These are phyloP conservation scores for Philonicus albiceps DNA, from an alignment of 2,888 invertebrate genomes.

Conservation along the genomic window DNA sequence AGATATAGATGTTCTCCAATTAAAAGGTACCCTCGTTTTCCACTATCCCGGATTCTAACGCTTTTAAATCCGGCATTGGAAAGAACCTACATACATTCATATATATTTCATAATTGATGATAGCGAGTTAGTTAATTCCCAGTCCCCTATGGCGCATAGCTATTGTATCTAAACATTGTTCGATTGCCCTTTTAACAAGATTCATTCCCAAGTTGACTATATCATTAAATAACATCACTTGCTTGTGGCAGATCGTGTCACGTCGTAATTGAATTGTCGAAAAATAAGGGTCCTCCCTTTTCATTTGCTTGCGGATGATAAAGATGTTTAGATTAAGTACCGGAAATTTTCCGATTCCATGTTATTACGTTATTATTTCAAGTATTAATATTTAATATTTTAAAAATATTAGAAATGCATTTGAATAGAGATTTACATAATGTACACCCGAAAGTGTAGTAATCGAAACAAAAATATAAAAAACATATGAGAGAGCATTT, in stretches of 20 bases:
- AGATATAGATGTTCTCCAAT: too few species aligned
- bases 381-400: too few species aligned
- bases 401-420: too few species aligned
- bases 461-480: too few species aligned
- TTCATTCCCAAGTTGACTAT: neutral
- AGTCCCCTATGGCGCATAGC: neutral
- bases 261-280: slow-evolving; percentile 4
- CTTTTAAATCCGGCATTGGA: too few species aligned
- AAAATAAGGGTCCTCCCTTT: slow-evolving; percentile 10
- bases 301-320: neutral
- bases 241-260: neutral
- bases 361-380: neutral
- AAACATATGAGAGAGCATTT: too few species aligned
- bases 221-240: neutral
- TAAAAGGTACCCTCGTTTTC: too few species aligned
- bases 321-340: neutral
- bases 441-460: too few species aligned
- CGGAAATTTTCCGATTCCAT: slow-evolving; percentile 18
- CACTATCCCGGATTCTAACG: too few species aligned
- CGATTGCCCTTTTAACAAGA: neutral
- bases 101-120: neutral
- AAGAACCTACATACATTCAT: too few species aligned
- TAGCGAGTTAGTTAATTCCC: neutral
- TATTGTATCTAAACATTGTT: neutral
- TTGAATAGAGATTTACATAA: too few species aligned